These are phyloP conservation scores for Anguilla anguilla DNA, from an alignment of 2,797 vertebrate genomes.

Conservation along the genomic window DNA sequence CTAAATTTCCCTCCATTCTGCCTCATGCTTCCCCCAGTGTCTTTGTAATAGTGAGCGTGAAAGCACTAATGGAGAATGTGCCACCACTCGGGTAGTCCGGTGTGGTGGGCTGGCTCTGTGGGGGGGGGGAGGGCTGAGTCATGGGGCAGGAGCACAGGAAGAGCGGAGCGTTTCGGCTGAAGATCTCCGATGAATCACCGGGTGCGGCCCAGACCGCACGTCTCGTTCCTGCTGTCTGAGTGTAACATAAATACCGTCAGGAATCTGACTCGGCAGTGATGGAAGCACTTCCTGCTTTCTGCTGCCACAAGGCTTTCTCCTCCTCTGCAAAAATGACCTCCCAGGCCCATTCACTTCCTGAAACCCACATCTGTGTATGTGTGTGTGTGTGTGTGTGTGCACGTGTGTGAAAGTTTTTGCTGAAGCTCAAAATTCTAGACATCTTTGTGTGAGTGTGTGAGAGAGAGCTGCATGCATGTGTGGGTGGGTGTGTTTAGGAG, in stretches of 20 bases:
- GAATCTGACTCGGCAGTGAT: neutral
- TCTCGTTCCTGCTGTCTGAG: neutral
- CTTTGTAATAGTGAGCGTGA: neutral
- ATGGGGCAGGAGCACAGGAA: neutral
- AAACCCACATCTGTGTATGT: neutral
- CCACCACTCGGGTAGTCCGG: neutral
- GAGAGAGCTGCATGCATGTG: neutral
- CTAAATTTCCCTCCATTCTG: too few relatives aligned
- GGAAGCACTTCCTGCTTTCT: neutral
- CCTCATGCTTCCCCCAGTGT: neutral
- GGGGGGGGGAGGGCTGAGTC: neutral
- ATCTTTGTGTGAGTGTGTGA: slow-evolving; percentile 7
- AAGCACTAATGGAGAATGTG: neutral
- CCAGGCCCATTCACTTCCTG: neutral
- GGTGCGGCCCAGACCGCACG: neutral
- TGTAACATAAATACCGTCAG: slow-evolving; percentile 1
- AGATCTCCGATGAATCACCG: neutral
- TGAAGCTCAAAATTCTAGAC: too few relatives aligned
- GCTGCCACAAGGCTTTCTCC: neutral
- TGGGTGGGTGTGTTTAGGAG: neutral
- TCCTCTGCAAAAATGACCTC: neutral
- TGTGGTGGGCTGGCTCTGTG: neutral
- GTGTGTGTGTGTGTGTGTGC: neutral
- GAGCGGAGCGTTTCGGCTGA: neutral
- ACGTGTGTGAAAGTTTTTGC: slow-evolving; percentile 12